Percentiles rank a stretch among this genome's conserved stretches.
Conservation (phyloP, 2,888 invertebrate species). For the Troilus luridus region DNA sequence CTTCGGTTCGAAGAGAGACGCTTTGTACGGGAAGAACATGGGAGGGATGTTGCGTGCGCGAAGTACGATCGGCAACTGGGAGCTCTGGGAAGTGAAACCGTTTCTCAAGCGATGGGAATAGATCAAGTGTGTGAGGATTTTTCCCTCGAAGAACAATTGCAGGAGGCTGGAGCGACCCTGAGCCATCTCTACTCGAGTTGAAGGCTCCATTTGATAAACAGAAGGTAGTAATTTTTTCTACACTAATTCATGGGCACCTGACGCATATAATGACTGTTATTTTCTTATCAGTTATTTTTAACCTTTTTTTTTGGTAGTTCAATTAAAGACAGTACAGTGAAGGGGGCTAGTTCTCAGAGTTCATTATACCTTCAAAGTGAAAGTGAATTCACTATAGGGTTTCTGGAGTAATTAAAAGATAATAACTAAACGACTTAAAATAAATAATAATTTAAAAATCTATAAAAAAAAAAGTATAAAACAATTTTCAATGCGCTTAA, state of each 20-base stretch:
- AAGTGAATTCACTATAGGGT: background rate
- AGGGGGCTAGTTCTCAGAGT: background rate
- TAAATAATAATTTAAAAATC: too few relatives aligned
- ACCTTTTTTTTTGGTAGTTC: background rate
- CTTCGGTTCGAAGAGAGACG: conserved; percentile 33
- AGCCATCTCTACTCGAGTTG: background rate
- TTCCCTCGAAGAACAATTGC: background rate
- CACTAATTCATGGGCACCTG: background rate
- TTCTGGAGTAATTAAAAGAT: background rate
- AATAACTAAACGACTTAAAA: background rate
- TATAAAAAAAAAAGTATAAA: too few relatives aligned
- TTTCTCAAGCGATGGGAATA: conserved; percentile 18
- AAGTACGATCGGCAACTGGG: background rate
- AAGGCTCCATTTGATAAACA: background rate
- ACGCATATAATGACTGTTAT: background rate
- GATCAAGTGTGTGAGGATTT: conserved; percentile 38
- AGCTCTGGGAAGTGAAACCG: background rate
- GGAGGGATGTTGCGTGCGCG: background rate
- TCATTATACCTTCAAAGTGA: background rate
- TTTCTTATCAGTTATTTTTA: background rate
- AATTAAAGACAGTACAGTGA: background rate
- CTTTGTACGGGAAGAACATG: conserved; percentile 41
- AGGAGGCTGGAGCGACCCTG: background rate
- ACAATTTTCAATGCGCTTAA: too few relatives aligned
- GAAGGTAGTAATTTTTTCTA: background rate